Percentiles rank a stretch among this genome's conserved stretches.
These are phyloP conservation scores for Parasteatoda lunata DNA, from an alignment of 2,888 invertebrate species.

Conservation along the genomic window DNA sequence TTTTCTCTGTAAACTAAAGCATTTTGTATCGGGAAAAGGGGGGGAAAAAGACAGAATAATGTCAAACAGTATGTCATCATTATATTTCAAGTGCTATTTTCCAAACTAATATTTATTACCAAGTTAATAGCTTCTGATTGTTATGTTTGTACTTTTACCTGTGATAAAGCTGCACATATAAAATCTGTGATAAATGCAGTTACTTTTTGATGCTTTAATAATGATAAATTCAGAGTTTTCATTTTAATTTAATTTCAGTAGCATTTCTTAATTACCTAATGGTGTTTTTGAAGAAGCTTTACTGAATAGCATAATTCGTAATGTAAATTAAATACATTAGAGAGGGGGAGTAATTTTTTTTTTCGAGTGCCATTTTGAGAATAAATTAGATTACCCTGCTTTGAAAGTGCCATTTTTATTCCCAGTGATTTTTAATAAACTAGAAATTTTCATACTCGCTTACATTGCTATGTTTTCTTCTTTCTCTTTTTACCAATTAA, in stretches of 20 bases:
- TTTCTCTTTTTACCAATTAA: neutral
- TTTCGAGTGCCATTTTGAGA: neutral
- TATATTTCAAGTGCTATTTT: constrained; percentile 44
- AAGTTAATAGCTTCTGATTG: constrained; percentile 49
- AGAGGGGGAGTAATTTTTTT: neutral
- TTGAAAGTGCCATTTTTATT: neutral
- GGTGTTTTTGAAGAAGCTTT: constrained; percentile 28
- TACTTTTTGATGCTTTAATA: constrained; percentile 39
- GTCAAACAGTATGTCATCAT: constrained; percentile 17
- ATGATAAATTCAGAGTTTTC: constrained; percentile 5
- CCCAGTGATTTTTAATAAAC: too few relatives aligned
- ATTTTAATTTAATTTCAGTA: constrained; percentile 1
- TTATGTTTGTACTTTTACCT: constrained; percentile 61
- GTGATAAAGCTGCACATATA: constrained; percentile 66
- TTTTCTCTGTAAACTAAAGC: constrained; percentile 7
- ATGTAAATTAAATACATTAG: neutral
- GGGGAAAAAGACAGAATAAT: too few relatives aligned
- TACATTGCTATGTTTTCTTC: neutral
- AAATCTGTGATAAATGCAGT: constrained; percentile 65
- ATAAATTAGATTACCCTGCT: neutral
- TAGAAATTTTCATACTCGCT: too few relatives aligned
- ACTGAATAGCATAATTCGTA: neutral
- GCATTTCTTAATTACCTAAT: constrained; percentile 14
- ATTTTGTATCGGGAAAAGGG: constrained; percentile 30
- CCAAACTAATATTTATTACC: constrained; percentile 38